Percentiles rank a stretch among this genome's conserved stretches.
Evolutionary conservation across 2,113 vertebrate species (phyloP).

Genomic region (Thoracochromis brauschi): DNA sequence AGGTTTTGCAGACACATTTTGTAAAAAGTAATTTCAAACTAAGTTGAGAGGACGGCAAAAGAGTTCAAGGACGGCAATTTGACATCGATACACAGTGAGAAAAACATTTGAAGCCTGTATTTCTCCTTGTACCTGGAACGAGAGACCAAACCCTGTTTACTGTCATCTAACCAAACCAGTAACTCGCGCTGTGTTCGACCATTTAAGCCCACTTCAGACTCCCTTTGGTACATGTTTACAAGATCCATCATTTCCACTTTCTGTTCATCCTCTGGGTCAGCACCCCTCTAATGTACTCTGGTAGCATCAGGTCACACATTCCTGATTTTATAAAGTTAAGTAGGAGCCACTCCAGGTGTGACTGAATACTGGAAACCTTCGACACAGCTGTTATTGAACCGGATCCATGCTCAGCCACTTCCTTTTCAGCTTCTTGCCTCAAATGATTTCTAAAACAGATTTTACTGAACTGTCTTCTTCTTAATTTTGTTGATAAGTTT

Average conservation of each 20-base stretch:
- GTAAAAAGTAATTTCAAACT: not conserved
- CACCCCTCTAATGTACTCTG: not conserved
- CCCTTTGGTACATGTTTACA: not conserved
- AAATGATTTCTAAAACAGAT: not conserved
- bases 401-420: not conserved
- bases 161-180: not conserved
- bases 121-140: not conserved
- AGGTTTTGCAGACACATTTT: not conserved
- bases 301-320: not conserved
- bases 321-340: not conserved
- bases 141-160: not conserved
- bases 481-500: not conserved
- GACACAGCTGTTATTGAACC: not conserved
- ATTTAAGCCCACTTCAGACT: not conserved
- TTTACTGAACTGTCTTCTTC: not conserved
- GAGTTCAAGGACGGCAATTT: not conserved
- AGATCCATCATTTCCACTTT: not conserved
- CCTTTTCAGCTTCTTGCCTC: not conserved
- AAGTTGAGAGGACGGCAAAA: not conserved
- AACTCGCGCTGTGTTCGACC: not conserved
- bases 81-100: not conserved
- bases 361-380: not conserved
- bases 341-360: not conserved
- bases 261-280: not conserved
- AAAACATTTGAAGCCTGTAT: not conserved